Conservation (phyloP, 2,888 invertebrate species). For the Dasysyrphus tricinctus region DNA sequence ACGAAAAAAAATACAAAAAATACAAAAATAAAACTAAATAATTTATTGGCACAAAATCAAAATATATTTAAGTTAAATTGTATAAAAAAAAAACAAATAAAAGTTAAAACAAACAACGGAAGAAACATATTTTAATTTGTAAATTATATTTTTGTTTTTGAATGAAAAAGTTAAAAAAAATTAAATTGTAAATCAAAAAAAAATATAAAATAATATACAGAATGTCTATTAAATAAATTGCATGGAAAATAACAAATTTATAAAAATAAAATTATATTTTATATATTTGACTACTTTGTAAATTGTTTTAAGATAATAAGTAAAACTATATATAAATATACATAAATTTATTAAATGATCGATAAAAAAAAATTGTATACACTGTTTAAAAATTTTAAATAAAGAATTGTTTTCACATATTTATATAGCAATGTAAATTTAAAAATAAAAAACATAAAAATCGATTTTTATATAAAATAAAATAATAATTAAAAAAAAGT, state of each 20-base stretch:
- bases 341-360: background rate
- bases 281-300: slow-evolving; percentile 39
- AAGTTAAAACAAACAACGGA: slow-evolving; percentile 54
- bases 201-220: slow-evolving; percentile 28
- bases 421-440: slow-evolving; percentile 70
- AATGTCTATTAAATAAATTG: slow-evolving; percentile 23
- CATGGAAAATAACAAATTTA: slow-evolving; percentile 21
- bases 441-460: slow-evolving; percentile 45
- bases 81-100: slow-evolving; percentile 17
- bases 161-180: background rate
- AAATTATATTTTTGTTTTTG: slow-evolving; percentile 42
- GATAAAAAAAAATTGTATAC: slow-evolving; percentile 47
- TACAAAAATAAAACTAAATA: slow-evolving; percentile 39
- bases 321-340: slow-evolving; percentile 32
- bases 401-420: slow-evolving; percentile 70
- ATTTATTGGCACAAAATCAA: slow-evolving; percentile 75
- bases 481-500: slow-evolving; percentile 56
- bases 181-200: slow-evolving; percentile 1
- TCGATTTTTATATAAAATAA: slow-evolving; percentile 69
- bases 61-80: slow-evolving; percentile 44
- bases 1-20: slow-evolving; percentile 41
- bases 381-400: slow-evolving; percentile 64
- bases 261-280: slow-evolving; percentile 31
- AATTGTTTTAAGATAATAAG: slow-evolving; percentile 54
- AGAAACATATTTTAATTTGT: slow-evolving; percentile 14